Evolutionary conservation across 1,140 invertebrate genomes (phyloP).

Genomic region (Drosophila arawakana): DNA sequence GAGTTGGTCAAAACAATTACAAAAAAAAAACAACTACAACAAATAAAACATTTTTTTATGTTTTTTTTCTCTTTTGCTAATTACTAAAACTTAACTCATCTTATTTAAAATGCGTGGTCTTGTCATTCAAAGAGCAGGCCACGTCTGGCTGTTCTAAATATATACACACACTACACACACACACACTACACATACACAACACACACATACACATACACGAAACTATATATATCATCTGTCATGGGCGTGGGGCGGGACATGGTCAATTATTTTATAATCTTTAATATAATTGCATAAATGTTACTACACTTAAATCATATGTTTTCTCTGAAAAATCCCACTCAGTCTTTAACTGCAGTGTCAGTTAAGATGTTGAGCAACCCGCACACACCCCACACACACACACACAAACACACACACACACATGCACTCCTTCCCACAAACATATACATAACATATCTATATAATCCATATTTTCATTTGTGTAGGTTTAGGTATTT

Average conservation of each 20-base stretch:
- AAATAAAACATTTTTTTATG: constrained; percentile 38
- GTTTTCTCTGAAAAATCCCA: neutral
- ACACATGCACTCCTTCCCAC: constrained; percentile 12
- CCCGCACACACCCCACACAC: constrained; percentile 37
- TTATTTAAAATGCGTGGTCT: constrained; percentile 54
- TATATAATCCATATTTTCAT: constrained; percentile 60
- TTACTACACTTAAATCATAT: constrained; percentile 16
- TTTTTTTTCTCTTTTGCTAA: constrained; percentile 50
- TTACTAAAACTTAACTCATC: constrained; percentile 49
- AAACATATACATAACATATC: constrained; percentile 32
- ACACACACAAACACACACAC: constrained; percentile 23
- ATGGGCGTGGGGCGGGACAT: constrained; percentile 72
- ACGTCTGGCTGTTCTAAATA: constrained; percentile 51
- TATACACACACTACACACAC: constrained; percentile 31
- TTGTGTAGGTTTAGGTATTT: constrained; percentile 79
- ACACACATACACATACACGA: constrained; percentile 29
- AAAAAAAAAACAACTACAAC: constrained; percentile 13
- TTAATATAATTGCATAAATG: constrained; percentile 46
- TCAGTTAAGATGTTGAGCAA: neutral
- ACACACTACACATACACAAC: constrained; percentile 23
- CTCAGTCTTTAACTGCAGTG: neutral
- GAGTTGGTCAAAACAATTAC: neutral
- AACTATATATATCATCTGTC: constrained; percentile 22
- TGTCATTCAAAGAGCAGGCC: constrained; percentile 44
- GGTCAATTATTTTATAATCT: constrained; percentile 67